Conservation (phyloP, 2,797 vertebrate genomes). For the Triplophysa yarkandensis region DNA sequence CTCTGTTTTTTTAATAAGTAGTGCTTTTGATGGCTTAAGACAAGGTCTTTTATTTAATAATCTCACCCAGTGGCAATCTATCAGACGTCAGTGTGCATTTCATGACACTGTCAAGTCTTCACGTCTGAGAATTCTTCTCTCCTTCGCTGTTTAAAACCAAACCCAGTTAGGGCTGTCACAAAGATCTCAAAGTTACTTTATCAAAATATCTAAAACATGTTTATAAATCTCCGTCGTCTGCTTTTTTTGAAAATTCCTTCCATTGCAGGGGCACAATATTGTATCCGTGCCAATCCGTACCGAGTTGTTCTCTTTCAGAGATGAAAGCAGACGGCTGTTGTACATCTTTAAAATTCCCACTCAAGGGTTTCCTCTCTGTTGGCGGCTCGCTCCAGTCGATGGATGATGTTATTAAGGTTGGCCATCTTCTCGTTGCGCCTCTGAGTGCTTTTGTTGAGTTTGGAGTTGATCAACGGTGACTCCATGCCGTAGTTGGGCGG, state of each 20-base stretch:
- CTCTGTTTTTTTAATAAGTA: slow-evolving; percentile 80
- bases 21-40: slow-evolving; percentile 99
- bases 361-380: slow-evolving; percentile 94
- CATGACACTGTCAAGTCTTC: slow-evolving; percentile 91
- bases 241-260: slow-evolving; percentile 77
- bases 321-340: slow-evolving; percentile 45
- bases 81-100: slow-evolving; percentile 95
- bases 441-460: slow-evolving; percentile 88
- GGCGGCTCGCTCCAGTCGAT: slow-evolving; percentile 93
- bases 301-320: too few species aligned
- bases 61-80: slow-evolving; percentile 99
- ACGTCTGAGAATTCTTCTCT: slow-evolving; percentile 77
- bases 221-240: slow-evolving; percentile 87
- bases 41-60: slow-evolving; percentile 87
- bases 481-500: slow-evolving; percentile 78
- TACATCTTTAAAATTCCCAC: slow-evolving; percentile 88
- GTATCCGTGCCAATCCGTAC: background rate
- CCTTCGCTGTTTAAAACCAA: slow-evolving; percentile 88
- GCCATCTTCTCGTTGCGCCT: slow-evolving; percentile 98
- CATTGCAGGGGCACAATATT: slow-evolving; percentile 42
- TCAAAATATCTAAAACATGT: slow-evolving; percentile 94
- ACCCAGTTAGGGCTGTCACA: slow-evolving; percentile 90
- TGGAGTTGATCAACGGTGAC: slow-evolving; percentile 74
- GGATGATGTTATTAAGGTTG: slow-evolving; percentile 99
- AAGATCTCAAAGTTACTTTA: slow-evolving; percentile 97